Evolutionary conservation across 2,888 invertebrate genomes (phyloP).

Genomic region (Diplazon laetatorius): DNA sequence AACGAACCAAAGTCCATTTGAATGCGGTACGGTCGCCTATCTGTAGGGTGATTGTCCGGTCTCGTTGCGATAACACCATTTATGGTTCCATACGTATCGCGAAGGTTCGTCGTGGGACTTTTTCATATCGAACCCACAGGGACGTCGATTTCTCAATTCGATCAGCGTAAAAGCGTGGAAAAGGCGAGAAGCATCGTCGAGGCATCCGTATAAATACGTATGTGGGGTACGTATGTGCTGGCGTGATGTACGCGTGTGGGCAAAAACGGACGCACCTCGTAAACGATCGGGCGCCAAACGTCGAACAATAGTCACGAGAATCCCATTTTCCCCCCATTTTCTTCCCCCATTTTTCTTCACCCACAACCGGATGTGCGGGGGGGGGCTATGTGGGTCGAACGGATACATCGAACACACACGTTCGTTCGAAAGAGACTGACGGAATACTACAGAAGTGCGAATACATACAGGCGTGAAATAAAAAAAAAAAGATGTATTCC

Average conservation of each 20-base stretch:
- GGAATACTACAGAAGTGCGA: constrained; percentile 5
- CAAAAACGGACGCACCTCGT: constrained; percentile 10
- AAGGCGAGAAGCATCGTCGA: neutral
- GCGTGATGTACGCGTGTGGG: neutral
- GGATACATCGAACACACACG: neutral
- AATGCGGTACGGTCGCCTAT: constrained; percentile 19
- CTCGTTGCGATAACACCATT: constrained; percentile 8
- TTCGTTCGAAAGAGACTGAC: neutral
- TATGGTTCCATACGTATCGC: constrained; percentile 11
- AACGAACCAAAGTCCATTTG: neutral
- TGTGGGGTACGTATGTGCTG: neutral
- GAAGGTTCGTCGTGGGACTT: neutral
- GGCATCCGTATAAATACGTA: neutral
- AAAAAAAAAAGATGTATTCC: constrained; percentile 19
- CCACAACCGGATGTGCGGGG: neutral
- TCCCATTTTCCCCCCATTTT: too few species aligned
- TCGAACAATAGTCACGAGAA: constrained; percentile 26
- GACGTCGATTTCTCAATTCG: constrained; percentile 44
- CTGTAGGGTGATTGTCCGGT: constrained; percentile 29
- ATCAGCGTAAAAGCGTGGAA: constrained; percentile 20
- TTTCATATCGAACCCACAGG: neutral
- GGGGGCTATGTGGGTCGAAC: constrained; percentile 6
- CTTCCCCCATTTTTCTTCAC: constrained; percentile 1
- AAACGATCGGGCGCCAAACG: constrained; percentile 15
- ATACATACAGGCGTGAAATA: neutral